Percentiles rank a stretch among this genome's conserved stretches.
Evolutionary conservation across 2,888 invertebrate genomes (phyloP).

Genomic region (Aplocera efformata): DNA sequence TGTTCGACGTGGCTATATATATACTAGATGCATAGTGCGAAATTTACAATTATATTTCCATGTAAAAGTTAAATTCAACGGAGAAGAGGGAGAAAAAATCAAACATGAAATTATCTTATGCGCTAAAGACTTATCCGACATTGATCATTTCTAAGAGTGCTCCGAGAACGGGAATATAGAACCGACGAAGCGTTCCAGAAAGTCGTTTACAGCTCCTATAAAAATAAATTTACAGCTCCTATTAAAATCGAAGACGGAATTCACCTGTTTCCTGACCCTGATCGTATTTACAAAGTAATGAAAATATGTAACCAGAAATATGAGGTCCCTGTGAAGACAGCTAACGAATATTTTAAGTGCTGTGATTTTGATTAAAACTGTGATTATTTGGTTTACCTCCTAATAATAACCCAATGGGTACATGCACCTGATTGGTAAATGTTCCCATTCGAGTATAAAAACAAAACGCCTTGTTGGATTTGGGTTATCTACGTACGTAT

Average conservation of each 20-base stretch:
- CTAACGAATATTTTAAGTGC: slow-evolving; percentile 41
- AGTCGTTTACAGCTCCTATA: slow-evolving; percentile 51
- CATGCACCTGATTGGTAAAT: too few species aligned
- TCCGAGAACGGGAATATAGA: slow-evolving; percentile 41
- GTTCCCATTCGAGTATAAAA: too few species aligned
- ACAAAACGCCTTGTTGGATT: too few species aligned
- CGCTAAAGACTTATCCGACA: not conserved
- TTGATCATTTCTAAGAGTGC: slow-evolving; percentile 24
- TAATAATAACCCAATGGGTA: too few species aligned
- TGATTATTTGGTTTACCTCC: too few species aligned
- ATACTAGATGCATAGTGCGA: too few species aligned
- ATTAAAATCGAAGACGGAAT: slow-evolving; percentile 45
- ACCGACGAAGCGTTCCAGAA: slow-evolving; percentile 48
- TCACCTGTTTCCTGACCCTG: slow-evolving; percentile 36
- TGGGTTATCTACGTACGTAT: too few species aligned
- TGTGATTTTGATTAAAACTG: too few species aligned
- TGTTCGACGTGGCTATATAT: too few species aligned
- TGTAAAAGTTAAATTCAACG: not conserved
- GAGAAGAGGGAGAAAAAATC: not conserved
- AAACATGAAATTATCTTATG: not conserved
- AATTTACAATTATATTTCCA: too few species aligned
- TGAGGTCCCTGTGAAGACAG: slow-evolving; percentile 39
- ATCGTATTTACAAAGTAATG: slow-evolving; percentile 35
- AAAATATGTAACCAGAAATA: slow-evolving; percentile 44
- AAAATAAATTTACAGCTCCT: slow-evolving; percentile 38